phyloP scores from a whole-genome alignment of 2,797 vertebrate genomes.

The Dermochelys coriacea region DNA sequence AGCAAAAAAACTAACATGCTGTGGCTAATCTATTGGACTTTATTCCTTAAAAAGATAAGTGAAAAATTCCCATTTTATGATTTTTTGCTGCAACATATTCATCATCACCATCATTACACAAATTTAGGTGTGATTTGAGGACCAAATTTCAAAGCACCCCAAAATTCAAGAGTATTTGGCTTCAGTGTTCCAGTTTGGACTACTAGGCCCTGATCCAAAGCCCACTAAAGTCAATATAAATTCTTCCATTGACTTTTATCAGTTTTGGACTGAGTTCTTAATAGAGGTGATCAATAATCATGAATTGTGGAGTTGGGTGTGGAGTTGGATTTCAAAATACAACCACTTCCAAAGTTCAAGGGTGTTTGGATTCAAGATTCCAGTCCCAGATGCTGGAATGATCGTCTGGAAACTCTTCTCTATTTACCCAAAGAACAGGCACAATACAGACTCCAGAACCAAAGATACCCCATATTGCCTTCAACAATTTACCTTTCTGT shows the following conservation, averaged over 20 bases:
- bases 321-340: neutral
- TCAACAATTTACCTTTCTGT: neutral
- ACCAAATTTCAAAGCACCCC: neutral
- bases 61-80: neutral
- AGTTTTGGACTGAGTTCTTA: neutral
- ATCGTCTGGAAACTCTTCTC: neutral
- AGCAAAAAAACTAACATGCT: neutral
- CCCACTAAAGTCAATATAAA: neutral
- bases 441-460: neutral
- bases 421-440: neutral
- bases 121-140: neutral
- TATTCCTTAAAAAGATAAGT: conserved; percentile 23
- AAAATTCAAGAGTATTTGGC: neutral
- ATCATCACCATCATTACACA: neutral
- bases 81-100: neutral
- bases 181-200: neutral
- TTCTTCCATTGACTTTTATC: neutral
- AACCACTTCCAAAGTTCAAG: neutral
- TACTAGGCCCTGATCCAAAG: neutral
- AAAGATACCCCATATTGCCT: neutral
- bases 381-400: neutral
- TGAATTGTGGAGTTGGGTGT: neutral
- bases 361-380: neutral
- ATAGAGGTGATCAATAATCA: neutral
- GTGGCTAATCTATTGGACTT: neutral